Conservation (phyloP, 2,797 vertebrate genomes). For the Esox masquinongy region DNA sequence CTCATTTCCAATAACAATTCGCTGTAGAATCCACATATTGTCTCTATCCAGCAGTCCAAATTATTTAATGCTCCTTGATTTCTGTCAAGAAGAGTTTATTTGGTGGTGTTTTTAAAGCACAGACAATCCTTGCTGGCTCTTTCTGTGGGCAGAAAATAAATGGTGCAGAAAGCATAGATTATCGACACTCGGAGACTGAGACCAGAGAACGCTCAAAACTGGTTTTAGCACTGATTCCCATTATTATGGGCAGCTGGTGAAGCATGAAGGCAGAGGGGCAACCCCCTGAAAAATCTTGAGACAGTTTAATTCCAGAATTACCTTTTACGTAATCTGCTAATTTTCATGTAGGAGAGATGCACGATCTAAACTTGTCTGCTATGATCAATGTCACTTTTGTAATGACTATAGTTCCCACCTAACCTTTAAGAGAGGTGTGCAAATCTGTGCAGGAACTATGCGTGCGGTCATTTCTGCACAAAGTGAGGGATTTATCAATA, state of each 20-base stretch:
- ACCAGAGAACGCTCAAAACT: constrained; percentile 9
- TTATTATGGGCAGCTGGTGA: constrained; percentile 26
- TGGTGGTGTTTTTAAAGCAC: constrained; percentile 23
- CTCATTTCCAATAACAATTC: constrained; percentile 1
- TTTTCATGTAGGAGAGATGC: neutral
- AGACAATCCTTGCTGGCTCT: neutral
- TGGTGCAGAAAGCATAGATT: constrained; percentile 42
- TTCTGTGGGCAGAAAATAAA: constrained; percentile 10
- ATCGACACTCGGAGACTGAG: constrained; percentile 13
- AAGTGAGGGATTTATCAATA: too few relatives aligned
- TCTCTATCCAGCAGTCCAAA: constrained; percentile 17
- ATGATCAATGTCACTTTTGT: neutral
- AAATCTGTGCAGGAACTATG: too few relatives aligned
- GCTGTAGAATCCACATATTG: neutral
- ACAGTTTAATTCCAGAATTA: constrained; percentile 21
- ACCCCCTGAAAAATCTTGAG: constrained; percentile 12
- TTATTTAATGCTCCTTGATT: constrained; percentile 31
- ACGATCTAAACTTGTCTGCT: neutral
- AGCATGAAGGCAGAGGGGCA: constrained; percentile 17
- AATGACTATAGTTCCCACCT: neutral
- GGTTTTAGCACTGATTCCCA: constrained; percentile 23
- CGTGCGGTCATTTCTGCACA: too few relatives aligned
- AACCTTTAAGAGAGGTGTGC: neutral
- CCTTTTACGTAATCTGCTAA: constrained; percentile 7
- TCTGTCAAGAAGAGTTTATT: constrained; percentile 19